Evolutionary conservation across 2,888 invertebrate species (phyloP).

Genomic region (Drosophila multiciliata): DNA sequence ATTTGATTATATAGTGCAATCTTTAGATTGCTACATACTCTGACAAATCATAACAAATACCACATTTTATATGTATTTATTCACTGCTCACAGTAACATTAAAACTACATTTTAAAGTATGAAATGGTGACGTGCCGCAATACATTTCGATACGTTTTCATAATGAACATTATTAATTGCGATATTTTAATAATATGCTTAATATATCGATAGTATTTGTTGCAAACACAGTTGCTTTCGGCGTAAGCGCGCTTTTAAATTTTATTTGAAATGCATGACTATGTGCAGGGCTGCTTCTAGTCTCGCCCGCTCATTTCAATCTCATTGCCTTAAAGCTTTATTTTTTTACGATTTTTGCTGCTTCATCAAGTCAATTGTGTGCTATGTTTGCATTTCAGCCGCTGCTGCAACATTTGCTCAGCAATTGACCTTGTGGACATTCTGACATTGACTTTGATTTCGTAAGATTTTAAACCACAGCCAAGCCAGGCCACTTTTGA

Average conservation of each 20-base stretch:
- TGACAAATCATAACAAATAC: not conserved
- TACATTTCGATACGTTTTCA: not conserved
- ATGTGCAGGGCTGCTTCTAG: not conserved
- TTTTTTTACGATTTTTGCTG: too few relatives aligned
- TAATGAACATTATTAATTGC: not conserved
- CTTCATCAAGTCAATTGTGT: not conserved
- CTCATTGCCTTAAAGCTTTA: not conserved
- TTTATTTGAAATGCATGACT: not conserved
- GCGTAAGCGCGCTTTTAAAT: not conserved
- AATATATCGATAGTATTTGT: not conserved
- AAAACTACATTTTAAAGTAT: not conserved
- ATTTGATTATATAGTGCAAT: not conserved
- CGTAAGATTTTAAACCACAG: slow-evolving; percentile 41
- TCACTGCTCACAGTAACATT: not conserved
- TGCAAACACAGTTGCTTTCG: not conserved
- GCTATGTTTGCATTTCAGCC: slow-evolving; percentile 8
- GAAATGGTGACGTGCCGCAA: not conserved
- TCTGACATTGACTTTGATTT: slow-evolving; percentile 59
- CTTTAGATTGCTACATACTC: not conserved
- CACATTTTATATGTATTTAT: not conserved
- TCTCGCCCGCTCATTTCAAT: not conserved
- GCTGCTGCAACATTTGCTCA: slow-evolving; percentile 19
- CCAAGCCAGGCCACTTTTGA: slow-evolving; percentile 36
- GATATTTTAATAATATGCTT: not conserved
- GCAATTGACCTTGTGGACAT: slow-evolving; percentile 56